Evolutionary conservation across 1,140 invertebrate species (phyloP).

Genomic region (Pseudomyrmex pallidus): DNA sequence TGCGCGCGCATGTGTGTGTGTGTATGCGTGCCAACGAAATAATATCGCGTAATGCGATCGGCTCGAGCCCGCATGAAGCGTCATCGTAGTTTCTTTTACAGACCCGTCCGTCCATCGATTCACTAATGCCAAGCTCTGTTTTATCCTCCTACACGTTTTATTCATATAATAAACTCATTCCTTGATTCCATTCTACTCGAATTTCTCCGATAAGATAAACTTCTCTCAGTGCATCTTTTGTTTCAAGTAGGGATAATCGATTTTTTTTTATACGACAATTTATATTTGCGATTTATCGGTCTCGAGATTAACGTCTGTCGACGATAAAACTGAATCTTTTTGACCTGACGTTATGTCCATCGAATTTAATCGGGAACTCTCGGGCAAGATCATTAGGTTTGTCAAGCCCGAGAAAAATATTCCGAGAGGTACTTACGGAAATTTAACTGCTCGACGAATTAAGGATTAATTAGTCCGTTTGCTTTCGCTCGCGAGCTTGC

Average conservation of each 20-base stretch:
- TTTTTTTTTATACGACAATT: neutral
- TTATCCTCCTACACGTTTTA: neutral
- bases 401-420: conserved; percentile 7
- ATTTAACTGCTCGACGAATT: conserved; percentile 24
- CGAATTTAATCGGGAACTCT: neutral
- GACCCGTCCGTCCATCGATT: conserved; percentile 16
- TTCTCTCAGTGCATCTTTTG: neutral
- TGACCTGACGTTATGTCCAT: too few species aligned
- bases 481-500: neutral
- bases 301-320: neutral
- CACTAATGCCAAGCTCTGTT: conserved; percentile 1
- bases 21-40: neutral
- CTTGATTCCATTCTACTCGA: neutral
- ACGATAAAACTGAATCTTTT: neutral
- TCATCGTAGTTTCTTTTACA: conserved; percentile 17
- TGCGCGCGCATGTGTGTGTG: neutral
- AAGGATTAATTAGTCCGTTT: neutral
- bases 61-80: conserved; percentile 11
- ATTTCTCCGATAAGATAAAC: conserved; percentile 33
- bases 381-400: neutral
- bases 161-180: neutral
- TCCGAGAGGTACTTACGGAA: neutral
- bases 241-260: neutral
- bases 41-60: conserved; percentile 15
- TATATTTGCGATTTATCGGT: neutral